Evolutionary conservation across 2,797 vertebrate species (phyloP).

Genomic region (Coluber constrictor): DNA sequence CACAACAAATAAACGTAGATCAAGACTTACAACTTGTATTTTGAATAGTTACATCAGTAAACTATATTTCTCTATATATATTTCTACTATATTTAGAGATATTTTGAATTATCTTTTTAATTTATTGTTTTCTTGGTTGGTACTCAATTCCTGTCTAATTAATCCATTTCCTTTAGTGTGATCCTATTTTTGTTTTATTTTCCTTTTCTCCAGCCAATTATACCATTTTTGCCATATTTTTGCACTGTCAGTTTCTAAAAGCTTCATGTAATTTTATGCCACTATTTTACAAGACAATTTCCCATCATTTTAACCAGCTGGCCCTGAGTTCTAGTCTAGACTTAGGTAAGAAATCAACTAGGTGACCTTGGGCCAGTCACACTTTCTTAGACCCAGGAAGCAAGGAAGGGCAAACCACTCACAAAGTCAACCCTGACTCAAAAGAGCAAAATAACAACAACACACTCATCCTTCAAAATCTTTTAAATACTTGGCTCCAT

Average conservation of each 20-base stretch:
- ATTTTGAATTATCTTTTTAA: too few relatives aligned
- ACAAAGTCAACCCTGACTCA: neutral
- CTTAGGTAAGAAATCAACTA: neutral
- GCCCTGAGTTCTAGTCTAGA: neutral
- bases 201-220: too few relatives aligned
- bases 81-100: too few relatives aligned
- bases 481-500: neutral
- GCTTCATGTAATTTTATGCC: neutral
- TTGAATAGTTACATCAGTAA: too few relatives aligned
- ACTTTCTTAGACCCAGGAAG: neutral
- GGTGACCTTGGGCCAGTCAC: neutral
- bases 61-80: too few relatives aligned
- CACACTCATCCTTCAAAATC: neutral
- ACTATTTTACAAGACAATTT: neutral
- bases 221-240: too few relatives aligned
- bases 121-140: too few relatives aligned
- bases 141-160: too few relatives aligned
- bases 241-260: neutral
- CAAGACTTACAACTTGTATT: too few relatives aligned
- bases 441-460: neutral
- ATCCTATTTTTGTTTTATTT: too few relatives aligned
- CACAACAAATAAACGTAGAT: too few relatives aligned
- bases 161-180: too few relatives aligned
- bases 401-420: neutral
- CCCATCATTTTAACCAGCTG: neutral